Evolutionary conservation across 1,140 invertebrate species (phyloP).

Genomic region (Drosophila tani): DNA sequence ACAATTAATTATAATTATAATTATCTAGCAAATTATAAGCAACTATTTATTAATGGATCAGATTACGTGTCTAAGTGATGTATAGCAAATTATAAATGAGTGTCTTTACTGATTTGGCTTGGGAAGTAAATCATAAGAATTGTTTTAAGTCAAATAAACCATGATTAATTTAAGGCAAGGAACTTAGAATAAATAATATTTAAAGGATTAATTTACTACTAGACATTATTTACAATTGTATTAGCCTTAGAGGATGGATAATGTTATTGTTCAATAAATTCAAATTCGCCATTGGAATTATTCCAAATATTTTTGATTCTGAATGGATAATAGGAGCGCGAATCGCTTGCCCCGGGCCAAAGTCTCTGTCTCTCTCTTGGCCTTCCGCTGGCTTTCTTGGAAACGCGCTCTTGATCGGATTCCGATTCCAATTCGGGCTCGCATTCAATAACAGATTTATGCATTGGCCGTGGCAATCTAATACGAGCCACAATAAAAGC

Average conservation of each 20-base stretch:
- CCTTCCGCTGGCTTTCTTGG: conserved; percentile 53
- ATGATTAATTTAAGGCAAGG: too few species aligned
- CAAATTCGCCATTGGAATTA: not conserved
- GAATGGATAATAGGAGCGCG: not conserved
- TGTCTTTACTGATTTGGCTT: too few species aligned
- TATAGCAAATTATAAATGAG: not conserved
- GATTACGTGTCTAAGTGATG: not conserved
- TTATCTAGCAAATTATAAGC: not conserved
- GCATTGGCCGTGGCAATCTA: conserved; percentile 81
- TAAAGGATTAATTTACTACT: too few species aligned
- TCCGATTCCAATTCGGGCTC: conserved; percentile 54
- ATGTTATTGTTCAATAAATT: conserved; percentile 4
- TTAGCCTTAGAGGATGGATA: not conserved
- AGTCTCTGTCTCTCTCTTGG: conserved; percentile 18
- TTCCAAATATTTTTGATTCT: conserved; percentile 8
- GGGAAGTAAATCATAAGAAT: too few species aligned
- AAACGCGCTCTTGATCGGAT: conserved; percentile 53
- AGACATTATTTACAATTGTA: not conserved
- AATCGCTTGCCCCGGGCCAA: conserved; percentile 4
- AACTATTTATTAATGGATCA: conserved; percentile 6
- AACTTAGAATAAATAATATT: too few species aligned
- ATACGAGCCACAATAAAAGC: conserved; percentile 82
- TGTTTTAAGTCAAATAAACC: too few species aligned
- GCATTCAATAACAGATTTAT: conserved; percentile 69
- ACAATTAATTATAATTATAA: too few species aligned